phyloP scores from a whole-genome alignment of 1,140 invertebrate species.

The Atta colombica region DNA sequence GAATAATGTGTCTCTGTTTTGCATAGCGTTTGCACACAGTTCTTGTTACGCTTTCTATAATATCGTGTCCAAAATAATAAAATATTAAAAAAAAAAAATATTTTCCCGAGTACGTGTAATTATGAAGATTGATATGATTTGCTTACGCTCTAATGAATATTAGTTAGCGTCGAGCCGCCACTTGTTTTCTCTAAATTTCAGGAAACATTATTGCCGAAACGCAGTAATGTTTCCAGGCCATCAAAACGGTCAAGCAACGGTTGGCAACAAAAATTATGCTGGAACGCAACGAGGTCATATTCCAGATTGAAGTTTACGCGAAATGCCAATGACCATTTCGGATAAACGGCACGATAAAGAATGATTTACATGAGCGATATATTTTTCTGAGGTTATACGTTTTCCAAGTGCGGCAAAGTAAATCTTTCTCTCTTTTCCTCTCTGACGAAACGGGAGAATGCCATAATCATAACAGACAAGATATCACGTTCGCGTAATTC shows the following conservation, averaged over 20 bases:
- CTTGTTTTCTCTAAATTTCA: conserved; percentile 49
- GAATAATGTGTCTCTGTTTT: conserved; percentile 16
- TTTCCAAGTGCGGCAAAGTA: conserved; percentile 16
- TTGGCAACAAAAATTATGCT: background rate
- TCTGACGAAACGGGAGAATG: conserved; percentile 2
- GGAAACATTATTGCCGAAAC: conserved; percentile 6
- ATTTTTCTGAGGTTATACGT: conserved; percentile 2
- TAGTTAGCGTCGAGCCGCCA: conserved; percentile 3
- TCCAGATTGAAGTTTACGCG: conserved; percentile 22
- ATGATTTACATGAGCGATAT: conserved; percentile 33
- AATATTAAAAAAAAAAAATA: background rate
- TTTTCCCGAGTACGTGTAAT: background rate
- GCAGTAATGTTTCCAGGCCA: too few species aligned
- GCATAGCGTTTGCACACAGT: background rate
- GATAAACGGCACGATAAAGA: conserved; percentile 7
- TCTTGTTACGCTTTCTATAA: background rate
- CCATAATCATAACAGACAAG: conserved; percentile 46
- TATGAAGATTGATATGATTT: conserved; percentile 42
- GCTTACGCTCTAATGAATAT: conserved; percentile 40
- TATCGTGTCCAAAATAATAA: conserved; percentile 12
- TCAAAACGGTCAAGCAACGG: background rate
- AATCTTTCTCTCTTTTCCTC: background rate
- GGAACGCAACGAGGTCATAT: background rate
- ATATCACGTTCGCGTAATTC: conserved; percentile 44
- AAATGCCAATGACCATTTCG: conserved; percentile 29